These are phyloP conservation scores for Callopanchax toddi DNA, from an alignment of 2,113 vertebrate species.

Conservation along the genomic window DNA sequence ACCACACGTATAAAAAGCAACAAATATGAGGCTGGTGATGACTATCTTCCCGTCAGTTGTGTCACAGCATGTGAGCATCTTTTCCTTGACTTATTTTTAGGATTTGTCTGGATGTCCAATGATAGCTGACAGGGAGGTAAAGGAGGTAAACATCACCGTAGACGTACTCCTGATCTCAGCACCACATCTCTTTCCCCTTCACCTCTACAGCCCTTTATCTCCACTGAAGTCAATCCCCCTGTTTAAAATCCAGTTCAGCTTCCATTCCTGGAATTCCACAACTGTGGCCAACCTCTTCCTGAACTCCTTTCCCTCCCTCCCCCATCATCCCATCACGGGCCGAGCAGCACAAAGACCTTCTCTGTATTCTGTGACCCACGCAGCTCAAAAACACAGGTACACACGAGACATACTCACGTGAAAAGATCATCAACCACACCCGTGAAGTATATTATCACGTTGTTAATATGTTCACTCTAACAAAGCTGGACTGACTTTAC, in stretches of 20 bases:
- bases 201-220: slow-evolving; percentile 17
- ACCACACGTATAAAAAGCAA: slow-evolving; percentile 31
- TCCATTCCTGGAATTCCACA: slow-evolving; percentile 83
- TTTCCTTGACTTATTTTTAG: slow-evolving; percentile 1
- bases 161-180: too few relatives aligned
- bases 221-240: slow-evolving; percentile 39
- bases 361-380: slow-evolving; percentile 55
- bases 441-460: too few relatives aligned
- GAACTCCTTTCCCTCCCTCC: slow-evolving; percentile 50
- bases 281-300: slow-evolving; percentile 70
- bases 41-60: background rate
- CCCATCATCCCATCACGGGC: slow-evolving; percentile 50
- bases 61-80: background rate
- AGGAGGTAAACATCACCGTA: background rate
- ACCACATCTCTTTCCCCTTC: background rate
- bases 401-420: background rate
- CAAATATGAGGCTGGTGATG: slow-evolving; percentile 28
- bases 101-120: background rate
- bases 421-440: too few relatives aligned
- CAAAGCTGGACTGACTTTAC: too few relatives aligned
- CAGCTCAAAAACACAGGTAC: background rate
- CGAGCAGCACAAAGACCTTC: slow-evolving; percentile 76
- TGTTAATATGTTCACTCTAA: too few relatives aligned
- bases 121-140: background rate
- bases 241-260: slow-evolving; percentile 57